These are phyloP conservation scores for Ariolimax columbianus DNA, from an alignment of 2,888 invertebrate species.

Conservation along the genomic window DNA sequence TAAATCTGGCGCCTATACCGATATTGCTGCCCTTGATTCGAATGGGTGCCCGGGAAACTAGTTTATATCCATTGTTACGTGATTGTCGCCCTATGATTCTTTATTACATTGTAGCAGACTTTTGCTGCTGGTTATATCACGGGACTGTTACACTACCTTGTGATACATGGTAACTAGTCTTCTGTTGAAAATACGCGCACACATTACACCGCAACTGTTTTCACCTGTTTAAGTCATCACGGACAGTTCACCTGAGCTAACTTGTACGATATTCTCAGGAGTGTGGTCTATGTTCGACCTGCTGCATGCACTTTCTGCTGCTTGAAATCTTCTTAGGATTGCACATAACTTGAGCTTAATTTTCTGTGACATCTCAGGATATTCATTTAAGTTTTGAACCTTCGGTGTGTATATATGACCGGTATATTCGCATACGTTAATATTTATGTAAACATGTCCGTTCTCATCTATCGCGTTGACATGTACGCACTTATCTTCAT, in stretches of 20 bases:
- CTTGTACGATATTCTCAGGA: not conserved
- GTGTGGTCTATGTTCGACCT: not conserved
- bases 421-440: too few relatives aligned
- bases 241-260: too few relatives aligned
- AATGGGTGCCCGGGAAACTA: not conserved
- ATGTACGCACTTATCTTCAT: too few relatives aligned
- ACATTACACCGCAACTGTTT: not conserved
- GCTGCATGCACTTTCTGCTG: not conserved
- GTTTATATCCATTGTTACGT: not conserved
- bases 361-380: not conserved
- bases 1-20: not conserved
- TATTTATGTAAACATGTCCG: too few relatives aligned
- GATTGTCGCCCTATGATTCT: not conserved
- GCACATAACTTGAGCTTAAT: not conserved
- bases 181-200: not conserved
- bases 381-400: too few relatives aligned
- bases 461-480: too few relatives aligned
- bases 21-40: not conserved
- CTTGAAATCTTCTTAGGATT: not conserved
- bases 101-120: not conserved
- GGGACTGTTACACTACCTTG: not conserved
- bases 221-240: constrained; percentile 19
- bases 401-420: too few relatives aligned
- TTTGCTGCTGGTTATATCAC: not conserved
- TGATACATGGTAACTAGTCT: not conserved